phyloP scores from a whole-genome alignment of 2,888 invertebrate genomes.

The Cyaniris semiargus region DNA sequence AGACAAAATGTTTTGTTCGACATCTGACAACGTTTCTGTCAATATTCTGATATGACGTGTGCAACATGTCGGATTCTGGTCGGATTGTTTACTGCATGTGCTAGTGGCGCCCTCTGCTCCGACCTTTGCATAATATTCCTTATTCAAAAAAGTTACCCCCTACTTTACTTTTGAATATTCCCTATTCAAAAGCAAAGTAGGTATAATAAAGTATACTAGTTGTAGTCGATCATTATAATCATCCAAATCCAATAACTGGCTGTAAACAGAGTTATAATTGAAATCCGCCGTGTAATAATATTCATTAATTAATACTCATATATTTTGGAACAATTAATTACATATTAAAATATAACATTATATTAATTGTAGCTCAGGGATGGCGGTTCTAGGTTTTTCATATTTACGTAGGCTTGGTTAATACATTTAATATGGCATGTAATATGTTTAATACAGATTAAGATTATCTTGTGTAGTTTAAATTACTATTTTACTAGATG shows the following conservation, averaged over 20 bases:
- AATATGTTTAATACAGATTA: background rate
- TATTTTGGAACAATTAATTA: background rate
- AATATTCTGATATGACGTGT: too few species aligned
- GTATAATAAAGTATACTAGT: background rate
- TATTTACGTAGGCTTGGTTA: background rate
- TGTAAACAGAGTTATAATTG: background rate
- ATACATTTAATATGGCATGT: too few species aligned
- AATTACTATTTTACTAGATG: too few species aligned
- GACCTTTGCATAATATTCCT: too few species aligned
- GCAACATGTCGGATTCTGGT: too few species aligned
- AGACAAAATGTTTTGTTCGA: too few species aligned
- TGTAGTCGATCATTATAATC: background rate
- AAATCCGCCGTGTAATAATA: background rate
- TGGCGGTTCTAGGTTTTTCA: background rate
- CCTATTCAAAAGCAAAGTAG: too few species aligned
- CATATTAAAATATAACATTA: conserved; percentile 7
- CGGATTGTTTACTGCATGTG: too few species aligned
- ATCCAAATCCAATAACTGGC: background rate
- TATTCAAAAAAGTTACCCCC: too few species aligned
- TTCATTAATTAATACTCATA: conserved; percentile 3
- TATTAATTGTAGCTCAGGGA: background rate
- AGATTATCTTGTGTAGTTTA: background rate
- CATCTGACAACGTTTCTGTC: too few species aligned
- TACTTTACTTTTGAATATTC: too few species aligned
- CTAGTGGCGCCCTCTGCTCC: too few species aligned